Conservation (phyloP, 1,140 invertebrate species). For the Solen grandis region DNA sequence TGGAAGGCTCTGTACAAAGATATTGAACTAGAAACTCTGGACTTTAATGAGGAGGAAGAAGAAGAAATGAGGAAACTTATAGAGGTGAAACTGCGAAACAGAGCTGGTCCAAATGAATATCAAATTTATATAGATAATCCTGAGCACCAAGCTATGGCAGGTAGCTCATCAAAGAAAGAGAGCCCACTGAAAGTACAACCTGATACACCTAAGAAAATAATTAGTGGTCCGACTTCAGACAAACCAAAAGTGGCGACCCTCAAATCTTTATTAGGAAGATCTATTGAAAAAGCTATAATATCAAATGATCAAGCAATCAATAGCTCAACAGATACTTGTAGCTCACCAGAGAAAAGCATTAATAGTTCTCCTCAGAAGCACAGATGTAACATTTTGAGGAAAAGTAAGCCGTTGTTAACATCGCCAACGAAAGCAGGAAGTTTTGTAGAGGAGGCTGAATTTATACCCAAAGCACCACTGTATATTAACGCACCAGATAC, state of each 20-base stretch:
- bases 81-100: not conserved
- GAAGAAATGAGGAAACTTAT: constrained; percentile 11
- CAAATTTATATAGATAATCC: not conserved
- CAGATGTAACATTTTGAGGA: not conserved
- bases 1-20: constrained; percentile 39
- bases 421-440: not conserved
- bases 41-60: constrained; percentile 26
- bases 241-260: no score
- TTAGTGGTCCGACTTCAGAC: no score
- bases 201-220: no score
- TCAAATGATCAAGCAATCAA: no score
- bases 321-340: no score
- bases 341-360: not conserved
- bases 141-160: not conserved
- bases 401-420: not conserved
- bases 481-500: not conserved
- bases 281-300: no score
- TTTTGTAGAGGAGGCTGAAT: not conserved
- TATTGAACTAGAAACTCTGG: constrained; percentile 5
- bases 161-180: no score
- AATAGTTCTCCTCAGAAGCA: not conserved
- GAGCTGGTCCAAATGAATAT: not conserved
- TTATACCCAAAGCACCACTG: not conserved
- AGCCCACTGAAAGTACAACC: no score
- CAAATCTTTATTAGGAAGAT: no score